A percentile compares a stretch with the other conserved stretches of the same genome.
phyloP scores from a whole-genome alignment of 2,113 vertebrate species.

The Tonatia bakeri region DNA sequence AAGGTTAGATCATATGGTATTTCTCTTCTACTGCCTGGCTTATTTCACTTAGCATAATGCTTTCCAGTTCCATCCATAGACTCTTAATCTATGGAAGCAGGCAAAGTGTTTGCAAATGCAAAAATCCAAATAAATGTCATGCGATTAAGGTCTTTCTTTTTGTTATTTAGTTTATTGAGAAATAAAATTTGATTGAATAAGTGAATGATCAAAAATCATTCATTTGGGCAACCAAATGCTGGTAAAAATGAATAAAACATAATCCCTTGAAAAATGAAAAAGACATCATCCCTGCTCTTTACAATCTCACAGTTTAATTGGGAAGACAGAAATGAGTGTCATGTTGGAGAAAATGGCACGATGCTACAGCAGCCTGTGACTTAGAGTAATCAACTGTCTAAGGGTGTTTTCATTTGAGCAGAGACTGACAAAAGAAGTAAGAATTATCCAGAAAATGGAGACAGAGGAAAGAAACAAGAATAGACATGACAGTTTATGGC shows the following conservation, averaged over 20 bases:
- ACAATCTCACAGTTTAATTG: not conserved
- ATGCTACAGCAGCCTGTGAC: not conserved
- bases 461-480: not conserved
- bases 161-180: not conserved
- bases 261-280: not conserved
- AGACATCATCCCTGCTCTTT: not conserved
- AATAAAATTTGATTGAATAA: conserved; percentile 17
- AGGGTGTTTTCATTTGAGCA: not conserved
- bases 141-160: not conserved
- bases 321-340: not conserved
- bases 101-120: not conserved
- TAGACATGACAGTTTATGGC: rapidly evolving
- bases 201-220: not conserved
- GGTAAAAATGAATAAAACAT: not conserved
- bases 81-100: not conserved
- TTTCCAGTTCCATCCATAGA: not conserved
- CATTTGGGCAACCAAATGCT: not conserved
- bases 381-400: not conserved
- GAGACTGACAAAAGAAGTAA: not conserved
- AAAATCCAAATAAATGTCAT: not conserved
- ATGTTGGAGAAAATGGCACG: not conserved
- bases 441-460: not conserved
- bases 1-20: too few species aligned
- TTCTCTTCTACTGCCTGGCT: too few species aligned
- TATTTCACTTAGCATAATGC: too few species aligned